Evolutionary conservation across 2,113 vertebrate genomes (phyloP), one percentile per base, ranked within the genome.

Genomic region (Cryptotis parvus): DNA sequence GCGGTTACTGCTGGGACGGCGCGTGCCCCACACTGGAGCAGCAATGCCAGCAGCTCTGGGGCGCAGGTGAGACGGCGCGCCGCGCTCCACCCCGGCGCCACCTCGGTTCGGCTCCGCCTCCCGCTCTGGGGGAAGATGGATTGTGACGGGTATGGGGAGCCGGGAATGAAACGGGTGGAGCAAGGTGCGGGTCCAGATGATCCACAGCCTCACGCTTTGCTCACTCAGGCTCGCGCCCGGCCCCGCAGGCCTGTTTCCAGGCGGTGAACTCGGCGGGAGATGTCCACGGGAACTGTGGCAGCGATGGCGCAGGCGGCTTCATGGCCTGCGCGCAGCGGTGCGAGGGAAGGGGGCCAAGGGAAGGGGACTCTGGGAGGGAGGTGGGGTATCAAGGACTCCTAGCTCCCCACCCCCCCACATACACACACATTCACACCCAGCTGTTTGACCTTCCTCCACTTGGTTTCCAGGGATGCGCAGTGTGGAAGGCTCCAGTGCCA

Each of bases 401-500:
- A 6, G 6, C 43, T 14, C 45, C 9, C 10, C 45, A 49, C 45
- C 10, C 9, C 9, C 45, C 45, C 45, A 1, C 29, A 1, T n/a
- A n/a, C n/a, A n/a, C n/a, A n/a, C n/a, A n/a, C n/a, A n/a, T n/a
- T n/a, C n/a, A n/a, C 1, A 1, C 1, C 20, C 58, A 27, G 0
- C 26, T 9, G 35, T 33, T 16, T 12, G 77, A 79, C 61, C 9
- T 4, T 33, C 9, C 27, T 75, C 31, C 31, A 3, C 61, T 58
- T 41, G 26, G 6, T 66, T 82, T 29, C 20, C 95, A 99, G 99
- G 79, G 99, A 99, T n/a, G 98, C 98, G 14, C 98, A 98, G 95
- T 99, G 99, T 41, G 99, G 99, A 3, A 99, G 98, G 96, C 99
- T 99, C 94, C 99, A 99, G 97, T 99, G 99, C 94, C 98, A 99